Evolutionary conservation across 2,113 vertebrate genomes (phyloP), one percentile per base, ranked within the genome.

Genomic region (Hydrolagus affinis): DNA sequence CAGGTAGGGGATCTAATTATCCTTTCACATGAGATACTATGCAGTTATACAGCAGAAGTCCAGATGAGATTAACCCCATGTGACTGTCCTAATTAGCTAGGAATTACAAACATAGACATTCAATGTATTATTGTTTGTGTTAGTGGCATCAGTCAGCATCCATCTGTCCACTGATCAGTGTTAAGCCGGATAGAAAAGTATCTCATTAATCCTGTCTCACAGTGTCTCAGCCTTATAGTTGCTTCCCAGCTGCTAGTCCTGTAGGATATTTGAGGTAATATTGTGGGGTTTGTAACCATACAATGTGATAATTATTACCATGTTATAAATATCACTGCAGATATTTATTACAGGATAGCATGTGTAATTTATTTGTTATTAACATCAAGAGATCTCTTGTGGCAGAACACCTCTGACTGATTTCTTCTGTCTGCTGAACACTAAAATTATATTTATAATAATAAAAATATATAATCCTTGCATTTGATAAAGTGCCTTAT

Each of bases 131-230:
- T 83, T 83, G 78, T 83, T 66, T 32, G 78, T 59, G 78, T 59
- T 28, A 15, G 23, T 15, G 64, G 78, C 4, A 62, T 83, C 60
- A 68, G 60, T 83, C 28, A 17, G 78, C 30, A 66, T 68, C 78
- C 78, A 83, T 83, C 76, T 19, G 44, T 75, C 44, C 87, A 64
- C 78, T 89, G 66, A 85, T 2, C 77, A 10, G 30, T 7, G 15
- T 86, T 28, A 78, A 87, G 28, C 78, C 30, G 87, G 28, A 75
- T 68, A 86, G 86, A 86, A 71, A 28, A 68, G 25, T 88, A 23
- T 76, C 88, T 88, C 87, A n/a, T 86, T 89, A 86, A 86, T 89
- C 57, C 57, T 89, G 68, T 83, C 75, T 85, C 4, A 44, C 86
- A 70, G 89, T 85, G 14, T 21, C 85, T 87, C 77, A 85, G 62